These are phyloP conservation scores for Rhodeus uyekii DNA, from an alignment of 2,797 vertebrate species.

Conservation along the genomic window DNA sequence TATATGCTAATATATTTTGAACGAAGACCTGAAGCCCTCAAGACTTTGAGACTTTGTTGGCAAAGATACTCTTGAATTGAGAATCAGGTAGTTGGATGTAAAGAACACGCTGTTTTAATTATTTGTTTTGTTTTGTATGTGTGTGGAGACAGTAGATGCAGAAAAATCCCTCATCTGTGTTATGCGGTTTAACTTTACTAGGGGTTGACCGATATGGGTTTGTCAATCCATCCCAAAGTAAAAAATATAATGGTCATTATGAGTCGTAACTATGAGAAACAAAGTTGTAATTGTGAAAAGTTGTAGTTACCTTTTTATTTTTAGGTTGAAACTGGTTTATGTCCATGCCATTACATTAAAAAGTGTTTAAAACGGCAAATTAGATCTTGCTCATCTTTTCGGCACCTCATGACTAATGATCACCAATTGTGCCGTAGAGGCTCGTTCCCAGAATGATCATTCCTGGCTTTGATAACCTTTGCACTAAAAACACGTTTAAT, in stretches of 20 bases:
- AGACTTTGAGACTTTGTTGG: neutral
- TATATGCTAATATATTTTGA: neutral
- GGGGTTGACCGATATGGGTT: neutral
- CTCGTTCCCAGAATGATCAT: neutral
- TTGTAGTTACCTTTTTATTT: neutral
- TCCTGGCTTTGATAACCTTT: conserved; percentile 64
- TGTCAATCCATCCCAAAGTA: neutral
- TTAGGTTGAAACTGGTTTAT: neutral
- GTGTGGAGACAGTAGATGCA: too few species aligned
- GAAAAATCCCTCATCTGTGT: conserved; percentile 10
- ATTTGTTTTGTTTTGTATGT: too few species aligned
- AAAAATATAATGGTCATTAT: neutral
- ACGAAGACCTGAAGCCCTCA: neutral
- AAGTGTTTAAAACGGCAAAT: neutral
- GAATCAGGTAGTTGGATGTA: neutral
- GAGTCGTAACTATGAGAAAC: neutral
- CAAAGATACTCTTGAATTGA: neutral
- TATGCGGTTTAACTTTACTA: neutral
- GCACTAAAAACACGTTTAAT: conserved; percentile 56
- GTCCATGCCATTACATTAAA: neutral
- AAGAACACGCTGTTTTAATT: neutral
- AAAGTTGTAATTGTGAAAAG: neutral
- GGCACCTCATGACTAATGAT: neutral
- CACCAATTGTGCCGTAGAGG: neutral
- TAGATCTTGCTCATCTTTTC: neutral